Conservation (phyloP, 2,113 vertebrate species). For the Ptychochromis oligacanthus region DNA sequence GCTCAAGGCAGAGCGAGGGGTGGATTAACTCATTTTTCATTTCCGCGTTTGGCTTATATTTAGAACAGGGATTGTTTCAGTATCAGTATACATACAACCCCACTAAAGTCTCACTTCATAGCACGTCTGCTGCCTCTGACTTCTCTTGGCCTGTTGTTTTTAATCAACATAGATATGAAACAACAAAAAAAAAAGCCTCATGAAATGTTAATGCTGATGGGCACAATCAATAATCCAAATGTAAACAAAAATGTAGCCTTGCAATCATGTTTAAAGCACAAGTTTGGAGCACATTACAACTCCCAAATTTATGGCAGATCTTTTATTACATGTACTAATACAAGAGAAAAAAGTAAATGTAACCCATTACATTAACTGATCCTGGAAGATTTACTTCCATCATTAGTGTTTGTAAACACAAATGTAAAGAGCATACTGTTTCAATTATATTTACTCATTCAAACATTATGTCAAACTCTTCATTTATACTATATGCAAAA, state of each 20-base stretch:
- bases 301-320: not conserved
- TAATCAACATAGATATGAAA: too few relatives aligned
- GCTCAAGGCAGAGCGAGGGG: conserved; percentile 42
- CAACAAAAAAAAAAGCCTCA: not conserved
- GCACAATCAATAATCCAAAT: not conserved
- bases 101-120: not conserved
- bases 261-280: not conserved
- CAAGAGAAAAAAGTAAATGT: not conserved
- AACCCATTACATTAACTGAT: not conserved
- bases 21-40: conserved; percentile 58
- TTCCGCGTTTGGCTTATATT: conserved; percentile 48
- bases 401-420: not conserved
- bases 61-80: conserved; percentile 34
- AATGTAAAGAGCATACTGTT: not conserved
- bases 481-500: not conserved
- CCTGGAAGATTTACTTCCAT: not conserved
- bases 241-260: not conserved
- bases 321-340: not conserved
- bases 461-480: not conserved
- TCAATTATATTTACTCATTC: not conserved
- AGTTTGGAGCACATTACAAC: not conserved
- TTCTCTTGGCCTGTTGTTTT: not conserved
- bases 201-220: not conserved
- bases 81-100: not conserved
- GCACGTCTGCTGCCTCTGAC: not conserved